Conservation (phyloP, 30 jellyfish, hydroid and myxozoan genomes). For the Nemopilema nomurai region DNA sequence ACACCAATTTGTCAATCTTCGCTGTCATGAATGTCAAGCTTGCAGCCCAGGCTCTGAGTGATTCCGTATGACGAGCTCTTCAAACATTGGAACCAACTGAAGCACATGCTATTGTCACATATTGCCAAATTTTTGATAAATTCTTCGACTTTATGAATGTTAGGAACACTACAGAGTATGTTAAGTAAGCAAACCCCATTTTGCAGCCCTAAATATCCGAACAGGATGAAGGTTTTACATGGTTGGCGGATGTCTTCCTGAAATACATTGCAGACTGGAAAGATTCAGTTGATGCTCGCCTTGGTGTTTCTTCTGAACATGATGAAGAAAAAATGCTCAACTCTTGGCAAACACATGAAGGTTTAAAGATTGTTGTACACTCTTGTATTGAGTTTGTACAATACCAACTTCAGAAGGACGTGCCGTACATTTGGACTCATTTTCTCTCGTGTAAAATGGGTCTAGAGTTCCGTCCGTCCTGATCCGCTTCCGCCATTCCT, state of each 20-base stretch:
- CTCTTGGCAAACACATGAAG: background rate
- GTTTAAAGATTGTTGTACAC: background rate
- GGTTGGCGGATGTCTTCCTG: background rate
- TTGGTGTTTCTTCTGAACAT: background rate
- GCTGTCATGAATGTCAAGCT: slow-evolving; percentile 58
- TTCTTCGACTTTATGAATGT: slow-evolving; percentile 8
- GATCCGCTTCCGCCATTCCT: too few species aligned
- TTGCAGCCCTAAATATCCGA: background rate
- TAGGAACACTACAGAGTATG: background rate
- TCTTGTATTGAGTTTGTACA: background rate
- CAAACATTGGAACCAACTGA: slow-evolving; percentile 51
- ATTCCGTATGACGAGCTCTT: slow-evolving; percentile 41
- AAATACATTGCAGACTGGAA: background rate
- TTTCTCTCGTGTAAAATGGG: too few species aligned
- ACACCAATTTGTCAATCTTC: slow-evolving; percentile 22
- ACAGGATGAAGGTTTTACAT: background rate
- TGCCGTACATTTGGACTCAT: background rate
- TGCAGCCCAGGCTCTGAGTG: slow-evolving; percentile 72
- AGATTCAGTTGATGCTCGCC: background rate
- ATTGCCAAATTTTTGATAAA: slow-evolving; percentile 39
- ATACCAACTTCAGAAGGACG: background rate
- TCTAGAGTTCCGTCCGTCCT: too few species aligned
- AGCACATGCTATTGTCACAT: slow-evolving; percentile 34
- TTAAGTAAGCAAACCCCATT: background rate
- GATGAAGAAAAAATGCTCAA: background rate